A percentile compares a stretch with the other conserved stretches of the same genome.
phyloP scores from a whole-genome alignment of 2,113 vertebrate species.

The Narcine bancroftii region DNA sequence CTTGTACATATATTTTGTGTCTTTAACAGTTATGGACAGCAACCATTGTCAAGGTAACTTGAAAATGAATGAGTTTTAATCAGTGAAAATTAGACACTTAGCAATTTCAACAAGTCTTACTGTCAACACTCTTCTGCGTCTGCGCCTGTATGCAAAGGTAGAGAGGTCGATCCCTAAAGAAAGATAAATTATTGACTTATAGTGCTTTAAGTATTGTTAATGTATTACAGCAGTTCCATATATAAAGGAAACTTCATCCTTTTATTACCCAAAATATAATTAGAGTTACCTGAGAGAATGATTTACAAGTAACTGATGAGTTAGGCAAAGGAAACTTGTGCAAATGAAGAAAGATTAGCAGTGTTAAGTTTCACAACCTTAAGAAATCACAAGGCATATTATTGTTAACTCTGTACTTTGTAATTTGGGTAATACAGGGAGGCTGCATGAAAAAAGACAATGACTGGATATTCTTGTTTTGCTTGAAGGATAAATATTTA shows the following conservation, averaged over 20 bases:
- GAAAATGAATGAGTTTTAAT: constrained; percentile 35
- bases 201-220: constrained; percentile 8
- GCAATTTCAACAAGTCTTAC: constrained; percentile 61
- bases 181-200: constrained; percentile 34
- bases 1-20: background rate
- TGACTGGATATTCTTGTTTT: background rate
- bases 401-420: background rate
- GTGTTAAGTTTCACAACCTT: background rate
- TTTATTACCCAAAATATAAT: background rate
- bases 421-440: background rate
- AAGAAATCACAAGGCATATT: background rate
- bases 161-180: constrained; percentile 77
- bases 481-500: background rate
- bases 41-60: background rate
- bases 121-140: constrained; percentile 84
- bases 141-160: constrained; percentile 95
- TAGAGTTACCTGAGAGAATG: background rate
- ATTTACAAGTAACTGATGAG: background rate
- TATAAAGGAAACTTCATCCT: background rate
- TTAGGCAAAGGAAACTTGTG: constrained; percentile 13
- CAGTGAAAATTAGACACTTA: constrained; percentile 28
- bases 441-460: background rate
- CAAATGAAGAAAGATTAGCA: background rate
- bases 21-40: background rate
- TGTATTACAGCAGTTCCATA: background rate